Base-by-base conservation (phyloP, 2,113 vertebrate genomes). In the Hemichromis elongatus region DNA sequence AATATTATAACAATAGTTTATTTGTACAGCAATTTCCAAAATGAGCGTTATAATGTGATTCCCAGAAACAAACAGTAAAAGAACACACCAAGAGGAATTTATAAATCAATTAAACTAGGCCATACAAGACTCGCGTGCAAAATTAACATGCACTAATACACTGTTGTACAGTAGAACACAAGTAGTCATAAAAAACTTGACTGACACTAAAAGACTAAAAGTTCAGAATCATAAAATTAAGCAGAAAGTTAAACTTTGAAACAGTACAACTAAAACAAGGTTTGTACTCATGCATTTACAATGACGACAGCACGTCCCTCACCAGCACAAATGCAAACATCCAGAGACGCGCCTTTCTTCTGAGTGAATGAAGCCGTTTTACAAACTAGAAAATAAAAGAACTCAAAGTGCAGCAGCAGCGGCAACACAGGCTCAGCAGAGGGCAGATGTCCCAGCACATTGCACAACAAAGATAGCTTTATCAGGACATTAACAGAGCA, bases 401-500 rank as follows among this genome's bases (percentile, higher is more conserved):
- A 87, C 79, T 61, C 73, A 57, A 88, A 86, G 78, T 83, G 83
- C 86, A 86, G 88, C 68, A 78, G 77, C 68, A 82, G 83, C 84
- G 45, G 75, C 63, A 89, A 35, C 77, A 83, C 79, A 66, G 84
- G 50, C 85, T 86, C 90, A 89, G 91, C 82, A 88, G 88, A 94
- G 90, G 92, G 90, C 88, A 91, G 92, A 94, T 91, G 89, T 90
- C 87, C 87, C 83, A 86, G 92, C 93, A 90, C 90, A 90, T 91
- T 93, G 94, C 90, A 89, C 68, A 90, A 52, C 85, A 63, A 89
- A 91, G 92, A 89, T 91, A 94, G 89, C 91, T 94, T 93, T 92
- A 95, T 94, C 92, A 93, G 87, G 79, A 87, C 88, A 82, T 86
- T 91, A 90, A 91, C 89, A 94, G 91, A 94, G 87, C 89, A 79